Evolutionary conservation across 2,113 vertebrate species (phyloP).

Genomic region (Chlamydotis undulata): DNA sequence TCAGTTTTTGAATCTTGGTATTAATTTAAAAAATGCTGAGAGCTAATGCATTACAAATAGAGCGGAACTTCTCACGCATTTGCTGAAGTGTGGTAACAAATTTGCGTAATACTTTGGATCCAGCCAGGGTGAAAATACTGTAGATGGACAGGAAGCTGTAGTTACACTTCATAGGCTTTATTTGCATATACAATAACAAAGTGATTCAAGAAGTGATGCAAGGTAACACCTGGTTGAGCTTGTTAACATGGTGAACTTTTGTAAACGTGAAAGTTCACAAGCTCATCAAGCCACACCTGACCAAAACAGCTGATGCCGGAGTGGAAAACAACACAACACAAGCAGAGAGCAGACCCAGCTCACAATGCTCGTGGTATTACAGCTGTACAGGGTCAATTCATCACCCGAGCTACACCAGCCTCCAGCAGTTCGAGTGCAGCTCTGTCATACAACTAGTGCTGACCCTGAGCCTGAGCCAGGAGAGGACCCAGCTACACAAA

Average conservation of each 20-base stretch:
- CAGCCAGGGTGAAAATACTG: neutral
- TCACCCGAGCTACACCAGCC: rapidly evolving
- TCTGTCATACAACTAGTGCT: neutral
- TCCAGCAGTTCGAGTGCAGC: neutral
- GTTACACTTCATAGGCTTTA: neutral
- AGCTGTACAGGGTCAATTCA: neutral
- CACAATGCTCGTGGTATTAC: rapidly evolving
- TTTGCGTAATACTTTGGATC: neutral
- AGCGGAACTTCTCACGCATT: neutral
- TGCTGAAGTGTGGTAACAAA: neutral
- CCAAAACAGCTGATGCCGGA: neutral
- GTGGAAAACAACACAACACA: neutral
- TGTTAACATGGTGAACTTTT: neutral
- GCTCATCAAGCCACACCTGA: neutral
- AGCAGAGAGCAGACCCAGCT: rapidly evolving
- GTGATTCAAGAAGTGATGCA: neutral
- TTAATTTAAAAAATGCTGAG: neutral
- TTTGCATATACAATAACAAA: neutral
- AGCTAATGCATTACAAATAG: neutral
- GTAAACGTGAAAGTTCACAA: neutral
- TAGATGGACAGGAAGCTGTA: neutral
- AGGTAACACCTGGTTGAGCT: neutral
- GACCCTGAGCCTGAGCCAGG: rapidly evolving
- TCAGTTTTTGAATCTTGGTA: neutral
- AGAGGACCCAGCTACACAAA: neutral